These are phyloP conservation scores for Lepetodrilus schrolli DNA, from an alignment of 2,888 invertebrate genomes.

Conservation along the genomic window DNA sequence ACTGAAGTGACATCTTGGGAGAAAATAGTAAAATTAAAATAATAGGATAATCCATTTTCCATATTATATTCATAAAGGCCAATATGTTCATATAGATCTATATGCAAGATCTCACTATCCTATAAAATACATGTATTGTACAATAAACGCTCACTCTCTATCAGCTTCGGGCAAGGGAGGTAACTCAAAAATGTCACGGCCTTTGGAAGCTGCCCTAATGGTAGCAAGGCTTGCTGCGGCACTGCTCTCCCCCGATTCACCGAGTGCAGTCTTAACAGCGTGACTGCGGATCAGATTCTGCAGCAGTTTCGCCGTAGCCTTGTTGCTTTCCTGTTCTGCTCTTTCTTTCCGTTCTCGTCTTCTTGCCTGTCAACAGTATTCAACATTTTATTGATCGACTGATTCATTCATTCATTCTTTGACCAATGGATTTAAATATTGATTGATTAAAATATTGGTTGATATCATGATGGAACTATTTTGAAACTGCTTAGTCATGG, in stretches of 20 bases:
- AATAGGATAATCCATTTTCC: no score
- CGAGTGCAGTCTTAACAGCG: conserved; percentile 78
- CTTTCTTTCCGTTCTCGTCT: conserved; percentile 83
- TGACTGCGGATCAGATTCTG: conserved; percentile 85
- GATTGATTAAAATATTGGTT: not conserved
- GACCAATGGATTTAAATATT: not conserved
- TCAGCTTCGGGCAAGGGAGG: conserved; percentile 70
- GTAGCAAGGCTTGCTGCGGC: conserved; percentile 35
- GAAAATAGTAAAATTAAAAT: no score
- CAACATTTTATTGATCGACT: not conserved
- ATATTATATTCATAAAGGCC: no score
- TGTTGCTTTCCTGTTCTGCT: conserved; percentile 83
- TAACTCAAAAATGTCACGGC: conserved; percentile 74
- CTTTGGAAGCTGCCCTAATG: conserved; percentile 42
- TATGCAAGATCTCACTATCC: no score
- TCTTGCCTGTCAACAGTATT: conserved; percentile 80
- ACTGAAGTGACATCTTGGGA: no score
- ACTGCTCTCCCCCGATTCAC: conserved; percentile 39
- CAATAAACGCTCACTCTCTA: conserved; percentile 36
- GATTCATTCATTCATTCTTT: not conserved
- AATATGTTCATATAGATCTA: no score
- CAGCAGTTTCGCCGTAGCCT: conserved; percentile 84
- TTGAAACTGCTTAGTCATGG: no score
- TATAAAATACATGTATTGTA: no score
- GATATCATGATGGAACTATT: no score